Evolutionary conservation across 2,797 vertebrate species (phyloP).

Genomic region (Chrosomus eos): DNA sequence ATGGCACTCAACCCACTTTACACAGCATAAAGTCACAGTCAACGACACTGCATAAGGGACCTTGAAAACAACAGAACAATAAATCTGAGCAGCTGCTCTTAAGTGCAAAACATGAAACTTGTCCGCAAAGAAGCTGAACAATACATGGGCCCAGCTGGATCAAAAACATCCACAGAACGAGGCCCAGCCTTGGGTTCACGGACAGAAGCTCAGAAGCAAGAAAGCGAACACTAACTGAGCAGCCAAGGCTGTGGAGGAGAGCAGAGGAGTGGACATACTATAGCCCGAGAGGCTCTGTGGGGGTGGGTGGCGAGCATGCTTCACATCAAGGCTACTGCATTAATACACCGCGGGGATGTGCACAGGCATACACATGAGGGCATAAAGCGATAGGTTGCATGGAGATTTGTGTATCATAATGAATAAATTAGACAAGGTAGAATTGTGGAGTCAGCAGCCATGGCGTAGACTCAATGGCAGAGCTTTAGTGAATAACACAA

Average conservation of each 20-base stretch:
- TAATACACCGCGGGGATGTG: constrained; percentile 40
- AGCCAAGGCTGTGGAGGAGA: constrained; percentile 27
- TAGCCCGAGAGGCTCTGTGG: constrained; percentile 16
- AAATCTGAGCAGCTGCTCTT: not conserved
- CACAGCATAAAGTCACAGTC: not conserved
- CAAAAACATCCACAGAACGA: not conserved
- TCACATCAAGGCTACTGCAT: constrained; percentile 49
- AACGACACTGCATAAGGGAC: not conserved
- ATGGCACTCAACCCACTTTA: not conserved
- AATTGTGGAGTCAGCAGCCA: constrained; percentile 48
- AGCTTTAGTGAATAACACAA: constrained; percentile 20
- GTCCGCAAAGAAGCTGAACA: constrained; percentile 6
- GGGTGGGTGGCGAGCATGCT: constrained; percentile 34
- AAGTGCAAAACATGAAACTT: not conserved
- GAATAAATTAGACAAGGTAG: constrained; percentile 37
- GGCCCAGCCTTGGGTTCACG: constrained; percentile 9
- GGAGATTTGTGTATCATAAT: constrained; percentile 33
- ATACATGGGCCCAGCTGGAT: constrained; percentile 17
- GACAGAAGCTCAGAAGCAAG: constrained; percentile 28
- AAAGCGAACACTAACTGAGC: not conserved
- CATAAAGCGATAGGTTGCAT: constrained; percentile 18
- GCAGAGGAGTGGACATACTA: not conserved
- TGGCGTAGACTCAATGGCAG: not conserved
- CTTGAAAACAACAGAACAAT: not conserved
- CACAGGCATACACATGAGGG: constrained; percentile 46